Evolutionary conservation across 1,140 invertebrate genomes (phyloP), one percentile per base, ranked within the genome.

Genomic region (Atta cephalotes): DNA sequence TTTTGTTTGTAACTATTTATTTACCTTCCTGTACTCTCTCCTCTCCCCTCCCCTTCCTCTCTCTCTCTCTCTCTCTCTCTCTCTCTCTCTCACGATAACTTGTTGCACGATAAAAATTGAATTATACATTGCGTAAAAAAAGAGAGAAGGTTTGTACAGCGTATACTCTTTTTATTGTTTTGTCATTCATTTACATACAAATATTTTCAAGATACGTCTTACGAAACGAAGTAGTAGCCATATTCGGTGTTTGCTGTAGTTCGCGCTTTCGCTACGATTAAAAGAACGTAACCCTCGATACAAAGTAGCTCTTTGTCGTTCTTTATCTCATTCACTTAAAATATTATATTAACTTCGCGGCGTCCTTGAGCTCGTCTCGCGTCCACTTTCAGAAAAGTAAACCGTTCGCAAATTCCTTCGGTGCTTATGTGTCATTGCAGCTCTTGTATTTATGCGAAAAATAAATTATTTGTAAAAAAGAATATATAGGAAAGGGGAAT

Each of bases 131-230:
- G 0, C 18, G 2, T 5, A 31, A 31, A 31, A 66, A 18, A 9
- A 6, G 5, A 51, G 21, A 78, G 72, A 28, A 31, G 0, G 4
- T 35, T 10, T 25, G 72, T 91, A 85, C 91, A 91, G 92, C 92
- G 92, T 93, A 82, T 82, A 82, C 56, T 72, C 68, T 82, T 82
- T 93, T 93, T 94, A 92, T 94, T 93, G 84, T 88, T 92, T 94
- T 92, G 91, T 94, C 92, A 92, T 91, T 94, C 93, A 95, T 95
- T 94, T 95, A 95, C 94, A 95, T 95, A 94, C 91, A 95, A 94
- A 94, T 94, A 94, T 93, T 92, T 89, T 92, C 92, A 93, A 93
- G 91, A 93, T 93, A 91, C 92, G 90, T 90, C 90, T 92, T 93
- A 91, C 91, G 89, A 93, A 94, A 92, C 87, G 63, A 90, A 89